A percentile compares a stretch with the other conserved stretches of the same genome.
Conservation (phyloP, 2,888 invertebrate genomes). For the Oscheius sp. region DNA sequence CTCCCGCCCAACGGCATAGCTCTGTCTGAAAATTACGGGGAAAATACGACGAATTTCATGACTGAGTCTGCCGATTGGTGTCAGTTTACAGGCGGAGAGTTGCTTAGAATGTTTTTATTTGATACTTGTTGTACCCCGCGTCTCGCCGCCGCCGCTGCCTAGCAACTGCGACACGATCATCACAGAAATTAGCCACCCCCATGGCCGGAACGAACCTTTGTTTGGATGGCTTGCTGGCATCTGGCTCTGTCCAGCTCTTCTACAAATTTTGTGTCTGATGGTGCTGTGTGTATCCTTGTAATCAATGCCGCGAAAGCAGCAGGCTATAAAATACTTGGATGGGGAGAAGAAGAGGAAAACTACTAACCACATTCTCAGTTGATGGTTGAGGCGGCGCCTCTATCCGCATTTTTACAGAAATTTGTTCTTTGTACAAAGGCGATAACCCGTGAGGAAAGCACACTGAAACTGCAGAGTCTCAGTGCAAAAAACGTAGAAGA, state of each 20-base stretch:
- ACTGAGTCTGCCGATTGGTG: no score
- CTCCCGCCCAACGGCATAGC: constrained; percentile 59
- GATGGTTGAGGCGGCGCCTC: constrained; percentile 15
- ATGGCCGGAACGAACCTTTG: constrained; percentile 39
- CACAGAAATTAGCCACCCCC: neutral
- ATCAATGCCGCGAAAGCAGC: constrained; percentile 3
- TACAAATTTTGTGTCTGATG: constrained; percentile 38
- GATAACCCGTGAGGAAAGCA: constrained; percentile 8
- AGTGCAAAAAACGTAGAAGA: no score
- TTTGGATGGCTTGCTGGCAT: constrained; percentile 41
- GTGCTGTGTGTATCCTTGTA: constrained; percentile 23
- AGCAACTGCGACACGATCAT: no score
- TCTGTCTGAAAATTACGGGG: constrained; percentile 51
- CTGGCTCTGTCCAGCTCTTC: constrained; percentile 42
- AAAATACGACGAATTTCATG: no score
- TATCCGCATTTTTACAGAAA: constrained; percentile 1
- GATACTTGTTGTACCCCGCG: no score
- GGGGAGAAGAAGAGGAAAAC: neutral
- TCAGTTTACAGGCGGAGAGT: no score
- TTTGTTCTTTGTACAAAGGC: constrained; percentile 4
- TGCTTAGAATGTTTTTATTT: no score
- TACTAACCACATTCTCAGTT: constrained; percentile 10
- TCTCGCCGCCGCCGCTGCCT: no score
- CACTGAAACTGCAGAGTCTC: no score
- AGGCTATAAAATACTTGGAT: constrained; percentile 14